Percentiles rank a stretch among this genome's conserved stretches.
Conservation (phyloP, 2,113 vertebrate species). For the Petaurus breviceps region DNA sequence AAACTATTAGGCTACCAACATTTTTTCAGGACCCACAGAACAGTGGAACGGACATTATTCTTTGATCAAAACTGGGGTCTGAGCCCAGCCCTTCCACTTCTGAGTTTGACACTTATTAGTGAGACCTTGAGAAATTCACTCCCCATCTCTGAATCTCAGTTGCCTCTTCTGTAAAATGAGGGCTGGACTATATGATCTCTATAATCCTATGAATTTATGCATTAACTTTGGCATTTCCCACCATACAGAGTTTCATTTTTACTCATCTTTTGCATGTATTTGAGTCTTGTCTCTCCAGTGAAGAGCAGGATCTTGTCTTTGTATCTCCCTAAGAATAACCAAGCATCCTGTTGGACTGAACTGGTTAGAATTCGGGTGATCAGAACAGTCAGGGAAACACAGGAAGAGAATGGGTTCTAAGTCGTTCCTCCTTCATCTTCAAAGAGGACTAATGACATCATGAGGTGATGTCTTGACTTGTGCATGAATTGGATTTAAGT, state of each 20-base stretch:
- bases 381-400: neutral
- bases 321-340: constrained; percentile 43
- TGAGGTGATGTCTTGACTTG: too few species aligned
- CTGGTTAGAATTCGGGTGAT: neutral
- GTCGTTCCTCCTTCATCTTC: too few species aligned
- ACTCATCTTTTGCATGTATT: neutral
- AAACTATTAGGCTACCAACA: constrained; percentile 17
- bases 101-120: neutral
- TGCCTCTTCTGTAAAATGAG: neutral
- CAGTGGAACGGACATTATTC: neutral
- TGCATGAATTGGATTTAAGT: too few species aligned
- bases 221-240: neutral
- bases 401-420: neutral
- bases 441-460: too few species aligned
- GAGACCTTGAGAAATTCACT: neutral
- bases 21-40: neutral
- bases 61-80: neutral
- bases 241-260: neutral
- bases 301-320: constrained; percentile 64
- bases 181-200: neutral
- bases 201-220: neutral
- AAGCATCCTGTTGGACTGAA: neutral
- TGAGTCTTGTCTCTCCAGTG: neutral
- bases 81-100: neutral
- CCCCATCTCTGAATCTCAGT: neutral